Evolutionary conservation across 2,113 vertebrate species (phyloP), one percentile per base, ranked within the genome.

Genomic region (Tor tambroides): DNA sequence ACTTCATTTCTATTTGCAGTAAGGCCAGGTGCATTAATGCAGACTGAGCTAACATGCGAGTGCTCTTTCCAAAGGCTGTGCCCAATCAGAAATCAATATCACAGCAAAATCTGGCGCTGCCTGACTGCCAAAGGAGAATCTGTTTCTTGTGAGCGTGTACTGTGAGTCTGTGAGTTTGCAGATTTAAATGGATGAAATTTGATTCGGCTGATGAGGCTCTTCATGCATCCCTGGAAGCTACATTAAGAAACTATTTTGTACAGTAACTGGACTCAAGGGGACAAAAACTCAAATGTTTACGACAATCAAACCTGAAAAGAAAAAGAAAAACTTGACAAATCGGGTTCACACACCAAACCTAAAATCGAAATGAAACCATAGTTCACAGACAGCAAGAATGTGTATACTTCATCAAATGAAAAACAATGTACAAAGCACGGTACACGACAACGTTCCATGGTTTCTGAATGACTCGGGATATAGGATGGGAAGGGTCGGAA

Each of bases 161-260:
- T 69, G 43, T 8, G 56, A 38, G 69, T 74, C 75, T 21, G 41
- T 54, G 23, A 54, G 41, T 78, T 67, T 41, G 43, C 67, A 8
- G 19, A 43, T 41, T 23, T 75, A 61, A 67, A 38, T 80, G 46
- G 8, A 35, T 51, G 49, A 86, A 71, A 71, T 35, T 71, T 28
- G 49, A 38, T 69, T 76, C 4, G 2, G n/a, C 38, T 41, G 75
- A 87, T 2, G 30, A 54, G 17, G 26, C 54, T 54, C 38, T 85
- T 46, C 28, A 81, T 71, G 32, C 89, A 92, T 93, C 92, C 94
- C 94, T 97, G 96, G 95, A 97, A 97, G 96, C 93, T 96, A 91
- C 93, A 95, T 94, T 89, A 87, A 90, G 32, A 46, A 90, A 83
- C 93, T 23, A 51, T 51, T 85, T 92, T 94, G 91, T 88, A 94